A percentile compares a stretch with the other conserved stretches of the same genome.
Conservation (phyloP, 2,888 invertebrate species). For the Amblyjoppa proteus region DNA sequence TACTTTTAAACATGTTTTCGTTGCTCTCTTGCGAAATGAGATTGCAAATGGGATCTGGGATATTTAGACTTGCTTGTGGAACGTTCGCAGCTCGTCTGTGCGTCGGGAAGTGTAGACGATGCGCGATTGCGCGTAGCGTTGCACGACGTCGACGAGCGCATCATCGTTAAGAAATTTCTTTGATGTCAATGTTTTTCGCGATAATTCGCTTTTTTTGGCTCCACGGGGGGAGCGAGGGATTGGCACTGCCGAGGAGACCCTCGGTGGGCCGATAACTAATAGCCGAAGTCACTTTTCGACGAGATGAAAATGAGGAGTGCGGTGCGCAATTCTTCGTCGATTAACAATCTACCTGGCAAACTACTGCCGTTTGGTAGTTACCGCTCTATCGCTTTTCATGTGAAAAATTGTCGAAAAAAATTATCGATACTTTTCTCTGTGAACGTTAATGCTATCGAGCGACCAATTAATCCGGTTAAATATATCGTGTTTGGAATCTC, state of each 20-base stretch:
- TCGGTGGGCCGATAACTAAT: neutral
- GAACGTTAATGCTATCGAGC: neutral
- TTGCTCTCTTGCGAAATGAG: neutral
- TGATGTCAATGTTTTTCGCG: neutral
- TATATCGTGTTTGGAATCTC: neutral
- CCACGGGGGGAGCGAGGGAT: neutral
- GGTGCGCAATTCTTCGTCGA: conserved; percentile 35
- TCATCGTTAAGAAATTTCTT: conserved; percentile 25
- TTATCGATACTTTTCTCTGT: neutral
- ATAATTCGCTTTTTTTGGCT: neutral
- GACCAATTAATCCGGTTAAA: neutral
- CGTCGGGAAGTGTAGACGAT: neutral
- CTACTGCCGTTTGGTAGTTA: neutral
- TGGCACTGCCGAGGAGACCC: neutral
- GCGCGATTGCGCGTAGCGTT: conserved; percentile 35
- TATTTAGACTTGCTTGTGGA: conserved; percentile 31
- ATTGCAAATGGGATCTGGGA: conserved; percentile 3
- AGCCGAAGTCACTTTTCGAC: neutral
- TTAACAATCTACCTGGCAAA: conserved; percentile 14
- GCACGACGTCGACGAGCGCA: conserved; percentile 54
- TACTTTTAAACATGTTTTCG: conserved; percentile 24
- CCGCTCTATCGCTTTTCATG: neutral
- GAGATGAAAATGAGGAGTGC: conserved; percentile 23
- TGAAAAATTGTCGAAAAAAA: neutral
- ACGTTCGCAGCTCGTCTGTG: neutral